Conservation (phyloP, 2,113 vertebrate genomes). For the Thermophis baileyi region DNA sequence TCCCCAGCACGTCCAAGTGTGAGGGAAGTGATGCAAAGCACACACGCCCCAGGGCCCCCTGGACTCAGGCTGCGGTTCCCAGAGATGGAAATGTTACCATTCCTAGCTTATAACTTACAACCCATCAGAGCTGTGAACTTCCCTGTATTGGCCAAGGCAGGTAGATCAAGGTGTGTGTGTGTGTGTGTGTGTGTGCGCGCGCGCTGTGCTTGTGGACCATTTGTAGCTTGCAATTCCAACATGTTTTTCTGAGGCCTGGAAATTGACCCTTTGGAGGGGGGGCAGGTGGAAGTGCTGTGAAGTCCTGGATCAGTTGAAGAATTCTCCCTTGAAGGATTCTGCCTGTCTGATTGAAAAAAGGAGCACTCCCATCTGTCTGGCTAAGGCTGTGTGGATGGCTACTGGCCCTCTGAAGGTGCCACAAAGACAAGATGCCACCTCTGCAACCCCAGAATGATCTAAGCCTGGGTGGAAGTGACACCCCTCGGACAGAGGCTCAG, state of each 20-base stretch:
- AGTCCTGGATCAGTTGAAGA: neutral
- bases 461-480: neutral
- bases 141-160: neutral
- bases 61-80: neutral
- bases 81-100: neutral
- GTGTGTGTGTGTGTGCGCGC: rapidly evolving
- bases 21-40: neutral
- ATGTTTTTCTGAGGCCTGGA: neutral
- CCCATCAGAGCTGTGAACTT: neutral
- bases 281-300: neutral
- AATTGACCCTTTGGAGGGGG: neutral
- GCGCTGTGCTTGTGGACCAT: neutral
- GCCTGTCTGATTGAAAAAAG: neutral
- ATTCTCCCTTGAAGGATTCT: neutral
- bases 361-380: neutral
- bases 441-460: neutral
- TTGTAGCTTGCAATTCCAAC: neutral
- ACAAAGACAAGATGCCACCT: neutral
- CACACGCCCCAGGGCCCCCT: neutral
- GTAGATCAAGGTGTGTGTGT: neutral
- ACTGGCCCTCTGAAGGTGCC: neutral
- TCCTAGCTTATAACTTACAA: neutral
- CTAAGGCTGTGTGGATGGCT: neutral
- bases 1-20: neutral
- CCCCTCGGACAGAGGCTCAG: neutral